These are phyloP conservation scores for Thera britannica DNA, from an alignment of 2,888 invertebrate species.

Conservation along the genomic window DNA sequence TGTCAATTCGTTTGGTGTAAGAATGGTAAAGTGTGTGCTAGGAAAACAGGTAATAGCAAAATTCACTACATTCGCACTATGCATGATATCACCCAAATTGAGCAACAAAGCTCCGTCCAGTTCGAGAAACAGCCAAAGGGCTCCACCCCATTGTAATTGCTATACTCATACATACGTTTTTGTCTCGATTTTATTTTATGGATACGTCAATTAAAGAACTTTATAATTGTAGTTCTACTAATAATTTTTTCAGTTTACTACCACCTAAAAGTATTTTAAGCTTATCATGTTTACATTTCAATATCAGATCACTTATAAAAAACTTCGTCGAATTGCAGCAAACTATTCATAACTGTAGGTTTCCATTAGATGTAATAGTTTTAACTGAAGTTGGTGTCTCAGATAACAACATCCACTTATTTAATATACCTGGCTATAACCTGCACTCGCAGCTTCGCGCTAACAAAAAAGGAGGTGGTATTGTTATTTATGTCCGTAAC, in stretches of 20 bases:
- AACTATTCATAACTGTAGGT: not conserved
- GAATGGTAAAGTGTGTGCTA: conserved; percentile 8
- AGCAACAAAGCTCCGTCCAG: not conserved
- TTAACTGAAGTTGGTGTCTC: conserved; percentile 13
- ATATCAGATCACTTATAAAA: conserved; percentile 17
- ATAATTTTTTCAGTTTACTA: conserved; percentile 7
- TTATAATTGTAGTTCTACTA: conserved; percentile 5
- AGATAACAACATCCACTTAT: conserved; percentile 10
- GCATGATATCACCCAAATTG: conserved; percentile 8
- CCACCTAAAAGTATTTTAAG: conserved; percentile 10
- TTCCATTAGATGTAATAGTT: conserved; percentile 11
- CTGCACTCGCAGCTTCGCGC: conserved; percentile 12
- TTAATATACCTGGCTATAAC: conserved; percentile 16
- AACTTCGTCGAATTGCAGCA: conserved; percentile 17
- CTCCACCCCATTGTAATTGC: conserved; percentile 2
- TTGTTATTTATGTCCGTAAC: conserved; percentile 16
- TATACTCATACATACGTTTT: not conserved
- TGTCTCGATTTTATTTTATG: not conserved
- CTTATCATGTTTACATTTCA: conserved; percentile 14
- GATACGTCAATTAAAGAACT: conserved; percentile 3
- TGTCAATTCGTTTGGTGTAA: conserved; percentile 9
- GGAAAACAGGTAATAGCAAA: conserved; percentile 7
- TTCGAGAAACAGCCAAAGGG: not conserved
- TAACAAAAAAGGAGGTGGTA: conserved; percentile 15
- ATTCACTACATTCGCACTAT: conserved; percentile 8